Percentiles rank a stretch among this genome's conserved stretches.
These are phyloP conservation scores for Coregonus clupeaformis DNA, from an alignment of 2,113 vertebrate species.

Conservation along the genomic window DNA sequence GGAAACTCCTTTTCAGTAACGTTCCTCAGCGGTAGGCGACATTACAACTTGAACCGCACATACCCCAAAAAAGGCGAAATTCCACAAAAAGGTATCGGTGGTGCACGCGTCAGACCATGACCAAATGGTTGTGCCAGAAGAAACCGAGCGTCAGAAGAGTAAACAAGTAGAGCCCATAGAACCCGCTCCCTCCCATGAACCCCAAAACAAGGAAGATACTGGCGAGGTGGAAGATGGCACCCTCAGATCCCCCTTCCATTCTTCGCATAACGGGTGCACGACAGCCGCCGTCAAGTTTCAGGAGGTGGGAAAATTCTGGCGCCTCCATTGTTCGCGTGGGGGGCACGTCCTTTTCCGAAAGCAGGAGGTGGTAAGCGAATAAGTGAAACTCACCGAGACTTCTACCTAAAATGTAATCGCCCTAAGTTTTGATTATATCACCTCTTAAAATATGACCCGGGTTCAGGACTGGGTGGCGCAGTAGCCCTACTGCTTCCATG, in stretches of 20 bases:
- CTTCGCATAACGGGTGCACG: conserved; percentile 75
- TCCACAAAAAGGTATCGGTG: conserved; percentile 90
- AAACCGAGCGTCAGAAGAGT: conserved; percentile 86
- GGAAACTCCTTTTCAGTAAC: conserved; percentile 86
- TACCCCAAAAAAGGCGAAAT: conserved; percentile 80
- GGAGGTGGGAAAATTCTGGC: conserved; percentile 35
- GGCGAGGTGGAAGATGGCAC: conserved; percentile 88
- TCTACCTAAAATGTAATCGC: conserved; percentile 3
- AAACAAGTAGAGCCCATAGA: conserved; percentile 90
- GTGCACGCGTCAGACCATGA: conserved; percentile 90
- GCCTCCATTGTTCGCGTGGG: conserved; percentile 57
- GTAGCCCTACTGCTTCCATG: conserved; percentile 10
- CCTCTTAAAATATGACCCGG: conserved; percentile 23
- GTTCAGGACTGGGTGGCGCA: neutral
- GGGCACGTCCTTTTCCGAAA: too few species aligned
- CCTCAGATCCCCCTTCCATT: conserved; percentile 84
- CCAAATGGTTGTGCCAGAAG: conserved; percentile 86
- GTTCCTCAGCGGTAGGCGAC: conserved; percentile 83
- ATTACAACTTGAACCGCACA: conserved; percentile 80
- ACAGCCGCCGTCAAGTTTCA: conserved; percentile 73
- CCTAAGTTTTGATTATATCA: neutral
- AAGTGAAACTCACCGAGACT: neutral
- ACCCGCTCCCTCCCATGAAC: conserved; percentile 93
- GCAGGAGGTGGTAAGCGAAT: neutral
- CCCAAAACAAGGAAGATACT: conserved; percentile 88